Percentiles rank a stretch among this genome's conserved stretches.
Conservation (phyloP, 53 echinoderm and acorn worm species). For the Pentamera pediparva region DNA sequence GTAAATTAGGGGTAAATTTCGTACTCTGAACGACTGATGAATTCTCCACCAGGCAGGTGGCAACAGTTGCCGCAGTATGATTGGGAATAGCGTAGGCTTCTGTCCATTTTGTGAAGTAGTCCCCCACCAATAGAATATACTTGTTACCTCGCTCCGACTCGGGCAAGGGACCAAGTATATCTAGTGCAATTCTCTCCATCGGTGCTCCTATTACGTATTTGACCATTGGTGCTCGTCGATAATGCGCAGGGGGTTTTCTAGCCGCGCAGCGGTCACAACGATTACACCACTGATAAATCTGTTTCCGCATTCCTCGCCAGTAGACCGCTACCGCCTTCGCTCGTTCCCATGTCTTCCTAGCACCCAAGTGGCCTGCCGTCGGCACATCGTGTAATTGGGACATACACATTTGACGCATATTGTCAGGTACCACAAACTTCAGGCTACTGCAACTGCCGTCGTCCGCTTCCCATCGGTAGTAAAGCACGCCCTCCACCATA, state of each 20-base stretch:
- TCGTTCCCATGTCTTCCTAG: slow-evolving; percentile 11
- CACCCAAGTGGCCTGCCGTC: slow-evolving; percentile 29
- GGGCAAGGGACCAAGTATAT: slow-evolving; percentile 33
- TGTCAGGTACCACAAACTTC: slow-evolving; percentile 19
- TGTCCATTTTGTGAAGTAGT: slow-evolving; percentile 42
- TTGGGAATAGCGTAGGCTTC: slow-evolving; percentile 31
- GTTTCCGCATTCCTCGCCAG: slow-evolving; percentile 12
- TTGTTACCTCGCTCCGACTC: slow-evolving; percentile 15
- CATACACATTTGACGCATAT: slow-evolving; percentile 1
- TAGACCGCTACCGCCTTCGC: neutral
- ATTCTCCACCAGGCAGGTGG: slow-evolving; percentile 24
- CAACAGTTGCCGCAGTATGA: slow-evolving; percentile 11
- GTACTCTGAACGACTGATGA: too few species aligned
- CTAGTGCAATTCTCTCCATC: slow-evolving; percentile 33
- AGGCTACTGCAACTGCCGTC: neutral
- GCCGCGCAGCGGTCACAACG: neutral
- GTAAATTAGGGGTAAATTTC: neutral
- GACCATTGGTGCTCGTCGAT: neutral
- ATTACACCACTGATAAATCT: neutral
- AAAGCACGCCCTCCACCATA: slow-evolving; percentile 6
- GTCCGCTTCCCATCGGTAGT: slow-evolving; percentile 22
- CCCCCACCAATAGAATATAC: slow-evolving; percentile 28
- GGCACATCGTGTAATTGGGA: neutral
- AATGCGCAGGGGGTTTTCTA: neutral
- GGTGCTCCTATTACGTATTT: neutral